A percentile compares a stretch with the other conserved stretches of the same genome.
Conservation (phyloP, 2,797 vertebrate species). For the Tragopan temminckii region DNA sequence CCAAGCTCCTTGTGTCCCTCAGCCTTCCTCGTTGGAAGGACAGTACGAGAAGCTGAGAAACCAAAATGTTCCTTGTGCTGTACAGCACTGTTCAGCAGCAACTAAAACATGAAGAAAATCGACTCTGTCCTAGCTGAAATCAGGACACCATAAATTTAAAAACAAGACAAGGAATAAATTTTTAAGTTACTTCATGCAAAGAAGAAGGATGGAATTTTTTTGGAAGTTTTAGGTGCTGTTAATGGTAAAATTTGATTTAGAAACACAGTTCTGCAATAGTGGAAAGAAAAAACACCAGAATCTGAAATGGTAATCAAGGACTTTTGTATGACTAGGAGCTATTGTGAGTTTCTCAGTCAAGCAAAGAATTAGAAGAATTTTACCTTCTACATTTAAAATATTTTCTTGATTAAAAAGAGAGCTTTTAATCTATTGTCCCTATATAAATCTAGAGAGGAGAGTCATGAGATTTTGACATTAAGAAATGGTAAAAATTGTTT, state of each 20-base stretch:
- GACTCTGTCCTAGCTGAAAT: not conserved
- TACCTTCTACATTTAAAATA: conserved; percentile 11
- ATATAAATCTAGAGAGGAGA: not conserved
- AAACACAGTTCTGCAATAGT: not conserved
- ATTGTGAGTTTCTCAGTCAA: conserved; percentile 2
- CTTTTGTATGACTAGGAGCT: not conserved
- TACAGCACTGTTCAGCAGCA: not conserved
- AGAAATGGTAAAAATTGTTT: not conserved
- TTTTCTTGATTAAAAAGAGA: not conserved
- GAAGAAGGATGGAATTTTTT: not conserved
- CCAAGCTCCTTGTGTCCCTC: not conserved
- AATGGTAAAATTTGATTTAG: not conserved
- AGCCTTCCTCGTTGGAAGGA: not conserved
- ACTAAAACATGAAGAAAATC: not conserved
- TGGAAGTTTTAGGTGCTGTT: not conserved
- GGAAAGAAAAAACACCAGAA: not conserved
- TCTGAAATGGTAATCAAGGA: conserved; percentile 1
- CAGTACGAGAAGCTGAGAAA: not conserved
- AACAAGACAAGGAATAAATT: not conserved
- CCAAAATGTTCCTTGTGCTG: not conserved
- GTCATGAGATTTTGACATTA: not conserved
- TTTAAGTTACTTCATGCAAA: not conserved
- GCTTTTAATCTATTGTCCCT: not conserved
- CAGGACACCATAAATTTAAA: not conserved
- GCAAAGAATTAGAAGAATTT: not conserved